Conservation (phyloP, 2,797 vertebrate genomes). For the Pristis pectinata region DNA sequence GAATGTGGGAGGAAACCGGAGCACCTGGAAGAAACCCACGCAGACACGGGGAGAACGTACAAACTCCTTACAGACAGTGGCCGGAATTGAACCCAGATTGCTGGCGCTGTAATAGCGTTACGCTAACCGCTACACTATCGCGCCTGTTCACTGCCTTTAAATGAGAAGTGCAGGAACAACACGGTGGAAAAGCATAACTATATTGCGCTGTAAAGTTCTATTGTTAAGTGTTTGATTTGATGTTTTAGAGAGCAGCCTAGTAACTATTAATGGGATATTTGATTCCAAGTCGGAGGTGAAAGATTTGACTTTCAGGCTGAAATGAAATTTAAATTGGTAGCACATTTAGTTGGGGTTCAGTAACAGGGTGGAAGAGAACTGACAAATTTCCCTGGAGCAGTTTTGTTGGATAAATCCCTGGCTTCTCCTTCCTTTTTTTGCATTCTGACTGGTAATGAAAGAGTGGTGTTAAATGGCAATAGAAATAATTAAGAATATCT, state of each 20-base stretch:
- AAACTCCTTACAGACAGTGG: too few relatives aligned
- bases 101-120: too few relatives aligned
- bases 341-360: background rate
- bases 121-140: too few relatives aligned
- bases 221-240: conserved; percentile 11
- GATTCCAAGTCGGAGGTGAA: background rate
- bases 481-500: background rate
- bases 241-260: background rate
- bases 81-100: too few relatives aligned
- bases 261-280: background rate
- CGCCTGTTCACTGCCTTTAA: too few relatives aligned
- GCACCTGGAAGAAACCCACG: too few relatives aligned
- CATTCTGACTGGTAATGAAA: background rate
- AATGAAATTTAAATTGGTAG: background rate
- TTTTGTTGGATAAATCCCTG: background rate
- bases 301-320: background rate
- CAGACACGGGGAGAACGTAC: too few relatives aligned
- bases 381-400: background rate
- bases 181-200: background rate
- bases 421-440: background rate
- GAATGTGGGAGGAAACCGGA: too few relatives aligned
- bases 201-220: too few relatives aligned
- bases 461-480: background rate
- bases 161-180: background rate
- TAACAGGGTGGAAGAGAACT: background rate